Conservation (phyloP, 2,797 vertebrate genomes). For the Falco novaeseelandiae region DNA sequence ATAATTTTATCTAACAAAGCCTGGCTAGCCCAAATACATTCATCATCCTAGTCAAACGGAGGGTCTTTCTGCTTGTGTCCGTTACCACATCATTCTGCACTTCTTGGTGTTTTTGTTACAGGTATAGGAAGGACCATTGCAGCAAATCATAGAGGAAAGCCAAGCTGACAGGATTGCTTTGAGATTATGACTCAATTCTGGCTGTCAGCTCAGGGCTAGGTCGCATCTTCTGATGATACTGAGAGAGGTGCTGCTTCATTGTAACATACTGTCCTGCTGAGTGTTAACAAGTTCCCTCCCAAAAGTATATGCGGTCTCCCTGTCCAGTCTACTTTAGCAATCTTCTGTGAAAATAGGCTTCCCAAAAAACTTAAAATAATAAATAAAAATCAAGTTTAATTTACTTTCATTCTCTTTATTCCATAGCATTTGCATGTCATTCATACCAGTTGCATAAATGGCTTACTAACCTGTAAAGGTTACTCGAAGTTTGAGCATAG, state of each 20-base stretch:
- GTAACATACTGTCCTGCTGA: background rate
- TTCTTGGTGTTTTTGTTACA: background rate
- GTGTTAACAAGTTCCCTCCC: background rate
- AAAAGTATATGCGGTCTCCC: fast-evolving
- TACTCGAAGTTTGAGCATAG: background rate
- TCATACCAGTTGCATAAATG: background rate
- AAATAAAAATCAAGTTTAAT: background rate
- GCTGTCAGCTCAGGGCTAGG: background rate
- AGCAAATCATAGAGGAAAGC: background rate
- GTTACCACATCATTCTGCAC: background rate
- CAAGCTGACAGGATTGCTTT: background rate
- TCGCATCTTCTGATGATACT: background rate
- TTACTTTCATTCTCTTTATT: background rate
- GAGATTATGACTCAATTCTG: background rate
- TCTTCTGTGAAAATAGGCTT: background rate
- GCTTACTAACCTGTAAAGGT: background rate
- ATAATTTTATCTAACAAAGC: background rate
- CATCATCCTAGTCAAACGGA: background rate
- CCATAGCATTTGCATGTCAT: background rate
- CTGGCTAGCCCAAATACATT: background rate
- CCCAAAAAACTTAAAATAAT: no score
- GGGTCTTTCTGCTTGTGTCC: background rate
- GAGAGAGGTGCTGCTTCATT: background rate
- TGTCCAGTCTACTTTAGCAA: background rate
- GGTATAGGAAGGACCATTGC: background rate